Conservation (phyloP, 2,888 invertebrate genomes). For the Polydrusus tereticollis region DNA sequence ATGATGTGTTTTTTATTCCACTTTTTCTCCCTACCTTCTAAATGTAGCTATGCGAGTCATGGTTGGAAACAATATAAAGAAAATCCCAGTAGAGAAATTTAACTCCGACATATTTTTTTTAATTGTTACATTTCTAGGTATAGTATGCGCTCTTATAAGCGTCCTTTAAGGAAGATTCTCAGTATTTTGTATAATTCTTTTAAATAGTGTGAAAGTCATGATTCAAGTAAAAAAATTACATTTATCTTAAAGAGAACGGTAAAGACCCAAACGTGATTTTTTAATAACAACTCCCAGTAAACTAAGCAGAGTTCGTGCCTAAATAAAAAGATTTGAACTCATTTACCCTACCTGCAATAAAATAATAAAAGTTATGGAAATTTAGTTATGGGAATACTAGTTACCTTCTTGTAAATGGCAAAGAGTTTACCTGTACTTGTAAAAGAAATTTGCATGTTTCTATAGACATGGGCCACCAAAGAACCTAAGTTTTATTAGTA, state of each 20-base stretch:
- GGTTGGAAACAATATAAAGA: too few relatives aligned
- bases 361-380: not conserved
- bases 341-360: not conserved
- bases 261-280: slow-evolving; percentile 3
- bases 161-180: too few relatives aligned
- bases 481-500: too few relatives aligned
- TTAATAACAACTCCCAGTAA: too few relatives aligned
- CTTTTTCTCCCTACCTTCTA: too few relatives aligned
- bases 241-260: not conserved
- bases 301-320: not conserved
- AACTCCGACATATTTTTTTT: too few relatives aligned
- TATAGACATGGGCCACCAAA: too few relatives aligned
- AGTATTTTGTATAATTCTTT: not conserved
- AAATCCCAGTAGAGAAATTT: too few relatives aligned
- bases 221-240: not conserved
- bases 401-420: not conserved
- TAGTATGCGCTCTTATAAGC: too few relatives aligned
- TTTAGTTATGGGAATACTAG: not conserved
- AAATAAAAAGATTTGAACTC: not conserved
- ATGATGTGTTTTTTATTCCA: too few relatives aligned
- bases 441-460: not conserved
- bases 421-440: not conserved
- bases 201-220: slow-evolving; percentile 1
- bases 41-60: too few relatives aligned
- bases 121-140: too few relatives aligned